Percentiles rank a stretch among this genome's conserved stretches.
Conservation (phyloP, 2,888 invertebrate species). For the Leucophenga montana region DNA sequence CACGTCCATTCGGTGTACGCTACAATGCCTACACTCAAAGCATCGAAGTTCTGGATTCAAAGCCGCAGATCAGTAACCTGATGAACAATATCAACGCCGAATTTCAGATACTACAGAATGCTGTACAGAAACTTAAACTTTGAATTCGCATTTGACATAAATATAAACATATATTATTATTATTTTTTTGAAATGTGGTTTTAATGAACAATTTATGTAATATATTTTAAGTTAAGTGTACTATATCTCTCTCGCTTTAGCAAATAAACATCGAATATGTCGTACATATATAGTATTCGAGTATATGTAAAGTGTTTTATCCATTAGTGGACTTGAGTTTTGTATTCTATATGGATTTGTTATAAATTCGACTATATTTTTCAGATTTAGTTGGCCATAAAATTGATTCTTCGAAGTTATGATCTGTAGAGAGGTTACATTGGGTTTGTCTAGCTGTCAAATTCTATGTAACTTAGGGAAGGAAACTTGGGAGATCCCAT, state of each 20-base stretch:
- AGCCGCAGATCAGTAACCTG: slow-evolving; percentile 88
- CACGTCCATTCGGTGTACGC: slow-evolving; percentile 91
- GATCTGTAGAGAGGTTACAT: too few species aligned
- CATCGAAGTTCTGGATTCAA: slow-evolving; percentile 94
- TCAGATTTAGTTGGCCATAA: too few species aligned
- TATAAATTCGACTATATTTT: too few species aligned
- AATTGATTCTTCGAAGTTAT: too few species aligned
- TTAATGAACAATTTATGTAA: slow-evolving; percentile 17
- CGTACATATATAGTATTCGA: neutral
- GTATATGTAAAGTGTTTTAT: too few species aligned
- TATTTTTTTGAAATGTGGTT: neutral
- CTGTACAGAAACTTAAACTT: slow-evolving; percentile 81
- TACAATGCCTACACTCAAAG: slow-evolving; percentile 97
- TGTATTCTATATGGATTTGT: too few species aligned
- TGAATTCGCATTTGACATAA: slow-evolving; percentile 42
- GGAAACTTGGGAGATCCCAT: too few species aligned
- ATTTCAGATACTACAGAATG: slow-evolving; percentile 84
- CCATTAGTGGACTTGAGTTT: too few species aligned
- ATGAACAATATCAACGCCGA: slow-evolving; percentile 86
- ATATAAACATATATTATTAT: slow-evolving; percentile 25
- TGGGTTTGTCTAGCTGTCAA: too few species aligned
- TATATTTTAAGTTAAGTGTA: slow-evolving; percentile 12
- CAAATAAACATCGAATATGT: slow-evolving; percentile 13
- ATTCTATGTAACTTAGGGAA: too few species aligned
- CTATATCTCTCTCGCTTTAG: slow-evolving; percentile 8